Percentiles rank a stretch among this genome's conserved stretches.
These are phyloP conservation scores for Phengaris arion DNA, from an alignment of 2,888 invertebrate genomes.

Conservation along the genomic window DNA sequence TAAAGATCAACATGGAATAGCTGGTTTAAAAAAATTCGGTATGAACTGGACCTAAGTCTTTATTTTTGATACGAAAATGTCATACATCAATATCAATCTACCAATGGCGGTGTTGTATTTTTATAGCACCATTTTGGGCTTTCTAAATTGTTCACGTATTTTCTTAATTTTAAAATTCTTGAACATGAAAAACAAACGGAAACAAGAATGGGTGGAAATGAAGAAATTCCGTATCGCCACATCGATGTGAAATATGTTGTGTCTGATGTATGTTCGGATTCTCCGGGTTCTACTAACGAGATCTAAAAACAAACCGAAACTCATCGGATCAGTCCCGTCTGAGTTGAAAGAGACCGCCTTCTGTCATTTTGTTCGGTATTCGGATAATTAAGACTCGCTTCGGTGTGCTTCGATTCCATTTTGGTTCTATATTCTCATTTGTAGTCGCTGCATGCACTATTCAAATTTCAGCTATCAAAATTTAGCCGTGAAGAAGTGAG, in stretches of 20 bases:
- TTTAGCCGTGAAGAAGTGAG: neutral
- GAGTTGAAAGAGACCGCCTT: constrained; percentile 58
- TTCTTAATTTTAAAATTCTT: constrained; percentile 63
- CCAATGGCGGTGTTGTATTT: neutral
- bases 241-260: constrained; percentile 61
- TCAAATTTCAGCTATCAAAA: neutral
- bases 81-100: too few relatives aligned
- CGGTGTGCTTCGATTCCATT: constrained; percentile 49
- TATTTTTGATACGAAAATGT: too few relatives aligned
- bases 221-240: constrained; percentile 63
- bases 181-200: constrained; percentile 41
- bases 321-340: constrained; percentile 50
- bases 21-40: too few relatives aligned
- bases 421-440: constrained; percentile 14
- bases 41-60: too few relatives aligned
- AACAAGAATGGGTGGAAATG: constrained; percentile 58
- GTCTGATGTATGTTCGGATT: constrained; percentile 65
- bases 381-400: constrained; percentile 64
- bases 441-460: neutral
- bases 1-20: too few relatives aligned
- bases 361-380: constrained; percentile 59
- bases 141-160: constrained; percentile 45
- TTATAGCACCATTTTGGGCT: neutral
- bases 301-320: constrained; percentile 66
- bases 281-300: constrained; percentile 57